Conservation (phyloP, 2,113 vertebrate species). For the Pardalotus punctatus region DNA sequence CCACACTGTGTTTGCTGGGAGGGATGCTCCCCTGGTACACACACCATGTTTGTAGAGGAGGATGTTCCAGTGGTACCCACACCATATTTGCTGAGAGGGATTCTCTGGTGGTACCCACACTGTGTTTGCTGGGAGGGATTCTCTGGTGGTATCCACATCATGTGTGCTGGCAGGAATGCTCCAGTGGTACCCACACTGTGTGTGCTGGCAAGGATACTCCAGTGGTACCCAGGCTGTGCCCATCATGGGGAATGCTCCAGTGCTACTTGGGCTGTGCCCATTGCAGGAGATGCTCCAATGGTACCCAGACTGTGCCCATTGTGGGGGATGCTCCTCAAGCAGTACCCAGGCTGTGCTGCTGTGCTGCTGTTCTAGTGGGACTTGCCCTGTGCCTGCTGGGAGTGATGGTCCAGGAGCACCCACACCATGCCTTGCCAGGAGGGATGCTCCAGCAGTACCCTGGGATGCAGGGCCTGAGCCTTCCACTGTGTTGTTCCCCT, state of each 20-base stretch:
- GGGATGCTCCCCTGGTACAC: background rate
- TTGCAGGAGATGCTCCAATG: background rate
- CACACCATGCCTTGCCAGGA: background rate
- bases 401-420: background rate
- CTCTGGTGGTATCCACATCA: background rate
- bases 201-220: too few relatives aligned
- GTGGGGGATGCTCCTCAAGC: background rate
- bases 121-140: background rate
- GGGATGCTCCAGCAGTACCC: background rate
- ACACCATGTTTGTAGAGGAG: background rate
- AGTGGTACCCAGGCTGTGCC: accelerated
- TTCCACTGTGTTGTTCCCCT: background rate
- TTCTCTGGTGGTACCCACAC: accelerated
- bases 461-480: background rate
- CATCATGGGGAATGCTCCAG: accelerated
- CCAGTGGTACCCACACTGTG: accelerated
- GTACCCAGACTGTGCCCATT: background rate
- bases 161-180: background rate
- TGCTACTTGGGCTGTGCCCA: background rate
- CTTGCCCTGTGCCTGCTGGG: background rate
- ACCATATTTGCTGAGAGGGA: accelerated
- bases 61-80: background rate
- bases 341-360: background rate
- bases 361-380: background rate
- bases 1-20: too few relatives aligned